Conservation (phyloP, 2,888 invertebrate genomes). For the Pseudolycoriella hygida region DNA sequence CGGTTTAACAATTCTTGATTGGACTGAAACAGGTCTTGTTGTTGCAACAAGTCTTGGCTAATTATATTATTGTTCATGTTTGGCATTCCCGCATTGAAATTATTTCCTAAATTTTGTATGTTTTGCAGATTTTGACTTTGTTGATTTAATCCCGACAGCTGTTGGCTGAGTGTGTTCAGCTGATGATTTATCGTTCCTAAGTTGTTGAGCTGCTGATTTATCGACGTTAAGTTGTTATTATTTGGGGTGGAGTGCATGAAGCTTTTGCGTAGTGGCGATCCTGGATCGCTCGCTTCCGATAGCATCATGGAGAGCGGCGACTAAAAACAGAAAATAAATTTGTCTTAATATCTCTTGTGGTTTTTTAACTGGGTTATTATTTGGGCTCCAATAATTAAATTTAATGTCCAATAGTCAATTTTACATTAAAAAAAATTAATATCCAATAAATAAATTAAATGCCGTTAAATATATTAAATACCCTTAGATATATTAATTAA, state of each 20-base stretch:
- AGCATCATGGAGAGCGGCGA: conserved; percentile 4
- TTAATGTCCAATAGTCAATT: too few relatives aligned
- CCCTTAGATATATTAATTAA: too few relatives aligned
- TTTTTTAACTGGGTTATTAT: too few relatives aligned
- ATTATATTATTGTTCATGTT: conserved; percentile 16
- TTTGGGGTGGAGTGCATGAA: conserved; percentile 16
- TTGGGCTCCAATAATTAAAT: too few relatives aligned
- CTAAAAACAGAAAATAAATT: conserved; percentile 1
- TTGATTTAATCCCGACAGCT: conserved; percentile 27
- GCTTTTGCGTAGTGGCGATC: conserved; percentile 13
- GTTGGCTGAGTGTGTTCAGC: conserved; percentile 25
- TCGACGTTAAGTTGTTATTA: conserved; percentile 25
- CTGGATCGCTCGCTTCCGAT: conserved; percentile 9
- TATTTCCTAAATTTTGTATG: conserved; percentile 22
- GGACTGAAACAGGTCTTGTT: conserved; percentile 28
- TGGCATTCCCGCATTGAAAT: conserved; percentile 10
- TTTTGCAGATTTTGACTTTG: conserved; percentile 29
- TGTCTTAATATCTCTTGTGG: too few relatives aligned
- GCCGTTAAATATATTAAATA: too few relatives aligned
- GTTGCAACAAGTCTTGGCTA: conserved; percentile 9
- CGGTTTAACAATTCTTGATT: conserved; percentile 29
- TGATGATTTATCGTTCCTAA: conserved; percentile 29
- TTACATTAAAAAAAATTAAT: too few relatives aligned
- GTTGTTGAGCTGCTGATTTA: conserved; percentile 27
- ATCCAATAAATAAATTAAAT: too few relatives aligned